Conservation (phyloP, 2,888 invertebrate species). For the Idaea straminata region DNA sequence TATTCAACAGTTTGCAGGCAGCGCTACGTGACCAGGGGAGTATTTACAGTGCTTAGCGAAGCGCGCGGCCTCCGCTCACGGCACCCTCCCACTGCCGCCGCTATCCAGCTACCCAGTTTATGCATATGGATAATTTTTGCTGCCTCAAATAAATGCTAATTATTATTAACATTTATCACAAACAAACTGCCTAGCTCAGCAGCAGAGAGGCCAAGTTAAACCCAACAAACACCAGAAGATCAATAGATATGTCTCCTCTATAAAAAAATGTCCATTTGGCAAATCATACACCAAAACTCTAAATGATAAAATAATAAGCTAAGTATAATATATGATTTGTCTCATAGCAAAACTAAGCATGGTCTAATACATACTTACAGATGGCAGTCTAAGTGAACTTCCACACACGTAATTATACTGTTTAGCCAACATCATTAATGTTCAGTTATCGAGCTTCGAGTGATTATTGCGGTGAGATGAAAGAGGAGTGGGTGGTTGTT, state of each 20-base stretch:
- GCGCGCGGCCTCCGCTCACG: constrained; percentile 51
- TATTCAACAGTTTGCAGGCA: constrained; percentile 73
- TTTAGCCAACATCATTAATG: neutral
- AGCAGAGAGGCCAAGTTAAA: neutral
- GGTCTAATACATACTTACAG: neutral
- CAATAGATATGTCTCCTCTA: neutral
- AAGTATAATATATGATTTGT: no score
- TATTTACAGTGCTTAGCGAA: constrained; percentile 74
- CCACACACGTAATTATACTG: neutral
- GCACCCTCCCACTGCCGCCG: constrained; percentile 36
- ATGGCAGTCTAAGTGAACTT: neutral
- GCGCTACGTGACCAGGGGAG: constrained; percentile 69
- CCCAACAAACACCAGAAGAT: neutral
- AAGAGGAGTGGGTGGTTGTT: neutral
- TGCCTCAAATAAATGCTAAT: constrained; percentile 22
- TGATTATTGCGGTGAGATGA: neutral
- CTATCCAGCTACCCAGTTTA: constrained; percentile 36
- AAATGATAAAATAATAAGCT: no score
- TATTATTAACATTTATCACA: constrained; percentile 10
- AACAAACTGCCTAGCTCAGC: neutral
- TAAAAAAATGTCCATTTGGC: no score
- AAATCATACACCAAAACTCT: no score
- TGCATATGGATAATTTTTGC: constrained; percentile 47
- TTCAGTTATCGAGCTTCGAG: neutral
- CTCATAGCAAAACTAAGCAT: no score